A percentile compares a stretch with the other conserved stretches of the same genome.
Evolutionary conservation across 2,888 invertebrate species (phyloP).

Genomic region (Clistopyga incitator): DNA sequence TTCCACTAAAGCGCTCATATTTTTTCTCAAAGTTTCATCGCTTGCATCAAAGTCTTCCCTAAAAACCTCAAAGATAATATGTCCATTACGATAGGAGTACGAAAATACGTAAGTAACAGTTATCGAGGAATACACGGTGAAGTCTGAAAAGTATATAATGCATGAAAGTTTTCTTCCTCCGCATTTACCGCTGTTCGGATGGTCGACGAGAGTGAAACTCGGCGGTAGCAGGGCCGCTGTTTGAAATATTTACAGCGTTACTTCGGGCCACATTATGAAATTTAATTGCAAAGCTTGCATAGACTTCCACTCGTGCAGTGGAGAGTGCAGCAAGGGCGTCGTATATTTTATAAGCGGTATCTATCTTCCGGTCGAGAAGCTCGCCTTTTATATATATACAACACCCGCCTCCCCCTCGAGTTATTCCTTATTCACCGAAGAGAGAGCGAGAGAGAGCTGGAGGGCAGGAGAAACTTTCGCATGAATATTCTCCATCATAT

Average conservation of each 20-base stretch:
- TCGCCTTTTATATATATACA: slow-evolving; percentile 58
- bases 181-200: background rate
- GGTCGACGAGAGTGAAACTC: background rate
- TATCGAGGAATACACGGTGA: background rate
- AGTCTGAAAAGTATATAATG: background rate
- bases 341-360: slow-evolving; percentile 67
- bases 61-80: no score
- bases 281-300: slow-evolving; percentile 70
- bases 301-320: slow-evolving; percentile 21
- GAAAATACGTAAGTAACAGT: background rate
- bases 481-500: slow-evolving; percentile 60
- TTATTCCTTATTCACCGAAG: slow-evolving; percentile 39
- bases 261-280: slow-evolving; percentile 65
- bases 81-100: no score
- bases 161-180: background rate
- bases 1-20: no score
- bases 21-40: no score
- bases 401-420: slow-evolving; percentile 5
- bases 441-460: slow-evolving; percentile 28
- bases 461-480: slow-evolving; percentile 56
- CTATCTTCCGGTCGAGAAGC: slow-evolving; percentile 58
- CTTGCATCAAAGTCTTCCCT: no score
- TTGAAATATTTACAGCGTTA: slow-evolving; percentile 68
- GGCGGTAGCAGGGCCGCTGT: background rate
- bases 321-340: background rate